Percentiles rank a stretch among this genome's conserved stretches.
phyloP scores from a whole-genome alignment of 2,888 invertebrate genomes.

The Neoascia interrupta region DNA sequence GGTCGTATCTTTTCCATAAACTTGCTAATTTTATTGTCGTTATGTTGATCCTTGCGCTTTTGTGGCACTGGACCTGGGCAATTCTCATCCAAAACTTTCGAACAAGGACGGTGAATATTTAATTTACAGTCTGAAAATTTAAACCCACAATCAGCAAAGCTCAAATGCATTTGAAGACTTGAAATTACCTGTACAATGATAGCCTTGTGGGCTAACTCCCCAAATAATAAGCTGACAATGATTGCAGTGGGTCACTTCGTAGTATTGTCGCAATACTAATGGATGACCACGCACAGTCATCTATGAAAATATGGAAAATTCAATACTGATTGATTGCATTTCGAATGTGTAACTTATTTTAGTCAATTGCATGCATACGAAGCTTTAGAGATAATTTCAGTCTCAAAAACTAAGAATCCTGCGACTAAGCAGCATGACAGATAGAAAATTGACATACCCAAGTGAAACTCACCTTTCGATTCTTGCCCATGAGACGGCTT shows the following conservation, averaged over 20 bases:
- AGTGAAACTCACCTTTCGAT: slow-evolving; percentile 82
- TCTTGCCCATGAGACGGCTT: slow-evolving; percentile 85
- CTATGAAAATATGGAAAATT: slow-evolving; percentile 78
- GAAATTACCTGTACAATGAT: slow-evolving; percentile 91
- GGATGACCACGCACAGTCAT: slow-evolving; percentile 93
- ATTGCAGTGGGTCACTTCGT: slow-evolving; percentile 94
- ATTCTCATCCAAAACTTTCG: slow-evolving; percentile 88
- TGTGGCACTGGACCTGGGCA: slow-evolving; percentile 87
- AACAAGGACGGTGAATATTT: slow-evolving; percentile 91
- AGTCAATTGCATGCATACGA: no score
- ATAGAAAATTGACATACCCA: no score
- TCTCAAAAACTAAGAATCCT: no score
- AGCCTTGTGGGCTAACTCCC: slow-evolving; percentile 98
- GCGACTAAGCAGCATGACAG: no score
- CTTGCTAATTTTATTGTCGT: slow-evolving; percentile 86
- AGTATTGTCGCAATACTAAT: slow-evolving; percentile 92
- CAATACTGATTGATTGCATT: neutral
- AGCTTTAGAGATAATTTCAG: no score
- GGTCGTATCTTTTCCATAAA: slow-evolving; percentile 84
- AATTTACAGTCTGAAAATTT: slow-evolving; percentile 88
- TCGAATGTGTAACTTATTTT: no score
- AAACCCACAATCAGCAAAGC: no score
- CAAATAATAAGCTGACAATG: slow-evolving; percentile 95
- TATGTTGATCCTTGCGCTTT: slow-evolving; percentile 82
- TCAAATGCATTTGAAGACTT: no score